Percentiles rank a stretch among this genome's conserved stretches.
Conservation (phyloP, 2,888 invertebrate genomes). For the Ctena decussata region DNA sequence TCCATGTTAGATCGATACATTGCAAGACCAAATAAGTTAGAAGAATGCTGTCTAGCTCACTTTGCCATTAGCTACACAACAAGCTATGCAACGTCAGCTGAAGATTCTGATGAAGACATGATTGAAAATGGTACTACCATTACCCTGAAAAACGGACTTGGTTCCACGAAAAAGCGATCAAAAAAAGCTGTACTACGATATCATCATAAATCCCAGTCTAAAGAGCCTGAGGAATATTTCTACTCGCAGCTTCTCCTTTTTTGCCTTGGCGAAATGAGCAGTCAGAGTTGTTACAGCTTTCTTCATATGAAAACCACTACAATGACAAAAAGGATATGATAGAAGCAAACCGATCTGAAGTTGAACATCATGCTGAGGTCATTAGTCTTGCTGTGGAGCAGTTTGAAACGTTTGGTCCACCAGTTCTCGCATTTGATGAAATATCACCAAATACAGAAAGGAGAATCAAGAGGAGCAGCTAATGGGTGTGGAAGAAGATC, state of each 20-base stretch:
- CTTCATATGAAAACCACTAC: no score
- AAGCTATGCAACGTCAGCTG: no score
- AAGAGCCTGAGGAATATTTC: slow-evolving; percentile 49
- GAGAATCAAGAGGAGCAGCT: no score
- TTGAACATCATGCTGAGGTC: slow-evolving; percentile 37
- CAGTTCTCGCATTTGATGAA: slow-evolving; percentile 43
- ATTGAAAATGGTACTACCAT: not conserved
- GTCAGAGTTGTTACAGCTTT: slow-evolving; percentile 18
- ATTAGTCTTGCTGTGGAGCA: slow-evolving; percentile 33
- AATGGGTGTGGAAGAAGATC: no score
- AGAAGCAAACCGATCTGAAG: no score
- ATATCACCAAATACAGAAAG: slow-evolving; percentile 52
- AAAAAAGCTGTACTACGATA: slow-evolving; percentile 45
- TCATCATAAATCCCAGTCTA: slow-evolving; percentile 44
- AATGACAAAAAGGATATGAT: no score
- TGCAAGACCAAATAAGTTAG: slow-evolving; percentile 26
- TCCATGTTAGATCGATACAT: slow-evolving; percentile 29
- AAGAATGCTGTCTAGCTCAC: slow-evolving; percentile 38
- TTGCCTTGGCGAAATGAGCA: slow-evolving; percentile 56
- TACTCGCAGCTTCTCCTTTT: slow-evolving; percentile 45
- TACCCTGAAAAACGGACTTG: slow-evolving; percentile 6
- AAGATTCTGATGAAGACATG: not conserved
- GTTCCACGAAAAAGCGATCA: slow-evolving; percentile 21
- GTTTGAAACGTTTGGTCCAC: slow-evolving; percentile 41
- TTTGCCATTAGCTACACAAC: slow-evolving; percentile 16